Conservation (phyloP, 2,113 vertebrate species). For the Eudyptes chrysolophus region DNA sequence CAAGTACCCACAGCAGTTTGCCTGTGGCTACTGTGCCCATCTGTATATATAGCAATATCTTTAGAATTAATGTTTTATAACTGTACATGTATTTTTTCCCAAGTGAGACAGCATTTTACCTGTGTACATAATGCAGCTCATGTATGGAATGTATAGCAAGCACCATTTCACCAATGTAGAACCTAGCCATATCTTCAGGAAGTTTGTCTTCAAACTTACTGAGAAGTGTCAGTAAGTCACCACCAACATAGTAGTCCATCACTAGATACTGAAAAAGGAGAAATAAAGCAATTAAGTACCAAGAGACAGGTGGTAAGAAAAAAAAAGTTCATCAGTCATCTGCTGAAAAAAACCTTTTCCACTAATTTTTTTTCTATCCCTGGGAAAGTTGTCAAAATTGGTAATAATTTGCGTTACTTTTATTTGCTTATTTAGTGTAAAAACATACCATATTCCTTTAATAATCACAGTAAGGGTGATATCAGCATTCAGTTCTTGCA, state of each 20-base stretch:
- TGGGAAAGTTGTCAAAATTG: background rate
- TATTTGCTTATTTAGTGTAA: background rate
- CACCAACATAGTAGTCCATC: conserved; percentile 99
- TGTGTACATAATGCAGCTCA: conserved; percentile 93
- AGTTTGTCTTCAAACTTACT: conserved; percentile 98
- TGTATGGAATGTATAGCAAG: conserved; percentile 96
- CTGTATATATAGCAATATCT: background rate
- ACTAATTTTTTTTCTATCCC: background rate
- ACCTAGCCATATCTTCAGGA: conserved; percentile 94
- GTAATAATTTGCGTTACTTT: background rate
- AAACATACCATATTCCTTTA: background rate
- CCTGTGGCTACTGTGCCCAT: background rate
- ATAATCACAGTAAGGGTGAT: background rate
- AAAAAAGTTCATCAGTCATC: background rate
- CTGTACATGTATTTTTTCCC: background rate
- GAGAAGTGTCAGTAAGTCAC: conserved; percentile 94
- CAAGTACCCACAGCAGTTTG: background rate
- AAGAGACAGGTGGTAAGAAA: background rate
- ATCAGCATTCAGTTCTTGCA: background rate
- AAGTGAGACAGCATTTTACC: conserved; percentile 66
- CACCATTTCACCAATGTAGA: conserved; percentile 98
- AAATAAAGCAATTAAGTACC: background rate
- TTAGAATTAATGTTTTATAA: background rate
- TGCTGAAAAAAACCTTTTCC: background rate
- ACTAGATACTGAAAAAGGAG: conserved; percentile 86